Base-by-base conservation (phyloP, 2,113 vertebrate genomes). In the Pagrus major region DNA sequence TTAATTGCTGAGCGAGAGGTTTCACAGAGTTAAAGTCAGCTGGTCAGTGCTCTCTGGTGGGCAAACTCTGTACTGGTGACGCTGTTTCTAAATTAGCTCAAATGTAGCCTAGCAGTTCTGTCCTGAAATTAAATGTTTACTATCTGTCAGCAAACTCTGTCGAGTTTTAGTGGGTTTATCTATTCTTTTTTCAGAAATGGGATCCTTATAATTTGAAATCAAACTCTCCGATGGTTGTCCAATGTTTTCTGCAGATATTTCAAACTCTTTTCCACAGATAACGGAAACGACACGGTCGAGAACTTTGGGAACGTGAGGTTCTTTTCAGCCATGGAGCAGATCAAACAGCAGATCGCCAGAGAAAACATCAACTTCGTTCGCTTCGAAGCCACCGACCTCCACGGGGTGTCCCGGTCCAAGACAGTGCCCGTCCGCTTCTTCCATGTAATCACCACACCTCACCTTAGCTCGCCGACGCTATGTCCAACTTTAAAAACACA, bases 371-470 rank as follows among this genome's bases (percentile, higher is more conserved):
- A 92, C 81, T 97, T 98, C 85, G 94, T 99, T 39, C 94, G 96
- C 71, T 98, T 99, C 88, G 97, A 99, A 93, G 97, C 96, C 60
- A 90, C 96, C 46, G 97, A 98, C 81, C 95, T 99, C 71, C 97
- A 98, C 8, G 97, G 97, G 3, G 96, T 99, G 54, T 97, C 96
- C 75, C 95, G 97, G 86, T 99, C 96, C 78, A 99, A 98, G 93
- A 99, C 93, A 3, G 93, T 97, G 42, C 97, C 97, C 27, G 96
- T 96, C 87, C 95, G 96, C 11, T 97, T 97, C 93, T 98, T 99
- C 88, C 96, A 97, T 9, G 97, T 98, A 93, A 93, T 82, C 65
- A 71, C 41, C 7, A 29, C 58, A 44, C 58, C 51, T 5, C 0
- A 44, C 14, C 39, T 39, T 35, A 39, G 37, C 37, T 9, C 11